Conservation (phyloP, 2,113 vertebrate genomes). For the Dicaeum eximium region DNA sequence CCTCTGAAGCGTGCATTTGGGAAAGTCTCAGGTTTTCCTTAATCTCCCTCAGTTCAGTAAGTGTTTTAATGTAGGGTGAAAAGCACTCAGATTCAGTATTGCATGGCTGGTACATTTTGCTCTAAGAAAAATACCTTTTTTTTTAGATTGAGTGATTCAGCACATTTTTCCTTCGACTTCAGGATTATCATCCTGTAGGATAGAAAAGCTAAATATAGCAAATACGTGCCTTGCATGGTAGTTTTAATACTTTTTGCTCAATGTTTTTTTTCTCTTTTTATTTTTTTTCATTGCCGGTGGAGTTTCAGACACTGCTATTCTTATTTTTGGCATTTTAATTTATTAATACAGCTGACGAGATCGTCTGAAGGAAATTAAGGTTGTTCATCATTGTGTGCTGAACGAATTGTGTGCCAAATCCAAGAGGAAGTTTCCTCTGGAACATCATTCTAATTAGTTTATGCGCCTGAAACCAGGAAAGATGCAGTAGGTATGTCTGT, state of each 20-base stretch:
- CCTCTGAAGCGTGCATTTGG: background rate
- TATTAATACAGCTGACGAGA: background rate
- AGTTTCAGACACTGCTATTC: background rate
- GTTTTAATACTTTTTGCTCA: background rate
- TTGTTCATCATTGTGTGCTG: background rate
- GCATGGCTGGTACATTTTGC: background rate
- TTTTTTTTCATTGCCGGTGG: background rate
- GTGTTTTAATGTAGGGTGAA: background rate
- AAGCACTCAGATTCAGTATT: background rate
- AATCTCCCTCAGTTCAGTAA: background rate
- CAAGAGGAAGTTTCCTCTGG: background rate
- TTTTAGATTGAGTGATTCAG: conserved; percentile 17
- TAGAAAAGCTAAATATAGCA: conserved; percentile 30
- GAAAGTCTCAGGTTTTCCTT: background rate
- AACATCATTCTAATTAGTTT: background rate
- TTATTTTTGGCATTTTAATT: background rate
- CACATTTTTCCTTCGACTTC: background rate
- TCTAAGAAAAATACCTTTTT: background rate
- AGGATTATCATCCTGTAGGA: background rate
- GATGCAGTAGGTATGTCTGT: fast-evolving
- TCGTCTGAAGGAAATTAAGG: background rate
- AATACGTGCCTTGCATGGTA: background rate
- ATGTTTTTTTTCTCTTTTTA: background rate
- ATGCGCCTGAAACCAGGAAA: background rate
- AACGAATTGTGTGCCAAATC: background rate